These are phyloP conservation scores for Callosobruchus maculatus DNA, from an alignment of 2,888 invertebrate genomes.

Conservation along the genomic window DNA sequence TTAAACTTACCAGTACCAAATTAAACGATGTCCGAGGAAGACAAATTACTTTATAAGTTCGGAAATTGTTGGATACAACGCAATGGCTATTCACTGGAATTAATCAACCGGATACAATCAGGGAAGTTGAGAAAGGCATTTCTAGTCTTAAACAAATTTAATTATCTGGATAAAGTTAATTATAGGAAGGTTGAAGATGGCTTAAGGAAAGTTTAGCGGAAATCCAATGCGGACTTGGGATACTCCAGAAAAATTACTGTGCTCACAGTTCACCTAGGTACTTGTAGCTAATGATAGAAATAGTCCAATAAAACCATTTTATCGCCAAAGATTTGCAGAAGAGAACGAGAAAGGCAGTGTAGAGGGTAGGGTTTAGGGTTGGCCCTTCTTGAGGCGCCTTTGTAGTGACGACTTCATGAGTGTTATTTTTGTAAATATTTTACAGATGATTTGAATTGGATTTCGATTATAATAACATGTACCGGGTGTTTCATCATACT, in stretches of 20 bases:
- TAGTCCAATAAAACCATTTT: too few relatives aligned
- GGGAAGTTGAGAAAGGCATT: slow-evolving; percentile 29
- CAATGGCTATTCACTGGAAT: slow-evolving; percentile 34
- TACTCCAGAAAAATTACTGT: not conserved
- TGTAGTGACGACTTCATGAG: too few relatives aligned
- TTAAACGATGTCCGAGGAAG: slow-evolving; percentile 39
- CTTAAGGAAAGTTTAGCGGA: not conserved
- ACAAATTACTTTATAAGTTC: slow-evolving; percentile 39
- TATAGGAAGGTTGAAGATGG: not conserved
- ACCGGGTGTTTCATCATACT: too few relatives aligned
- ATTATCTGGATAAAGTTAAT: slow-evolving; percentile 22
- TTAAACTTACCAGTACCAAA: slow-evolving; percentile 16
- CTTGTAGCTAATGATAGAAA: too few relatives aligned
- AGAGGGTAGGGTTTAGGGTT: too few relatives aligned
- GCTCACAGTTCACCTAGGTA: not conserved
- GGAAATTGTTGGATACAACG: slow-evolving; percentile 30
- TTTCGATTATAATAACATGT: too few relatives aligned
- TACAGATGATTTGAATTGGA: too few relatives aligned
- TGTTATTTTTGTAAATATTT: too few relatives aligned
- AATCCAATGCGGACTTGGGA: not conserved
- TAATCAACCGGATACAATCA: slow-evolving; percentile 39
- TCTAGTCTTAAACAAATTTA: slow-evolving; percentile 29
- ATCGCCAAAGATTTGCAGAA: too few relatives aligned
- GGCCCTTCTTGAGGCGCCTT: too few relatives aligned
- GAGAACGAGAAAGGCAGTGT: too few relatives aligned